phyloP scores from a whole-genome alignment of 2,797 vertebrate species.

The Falco biarmicus region DNA sequence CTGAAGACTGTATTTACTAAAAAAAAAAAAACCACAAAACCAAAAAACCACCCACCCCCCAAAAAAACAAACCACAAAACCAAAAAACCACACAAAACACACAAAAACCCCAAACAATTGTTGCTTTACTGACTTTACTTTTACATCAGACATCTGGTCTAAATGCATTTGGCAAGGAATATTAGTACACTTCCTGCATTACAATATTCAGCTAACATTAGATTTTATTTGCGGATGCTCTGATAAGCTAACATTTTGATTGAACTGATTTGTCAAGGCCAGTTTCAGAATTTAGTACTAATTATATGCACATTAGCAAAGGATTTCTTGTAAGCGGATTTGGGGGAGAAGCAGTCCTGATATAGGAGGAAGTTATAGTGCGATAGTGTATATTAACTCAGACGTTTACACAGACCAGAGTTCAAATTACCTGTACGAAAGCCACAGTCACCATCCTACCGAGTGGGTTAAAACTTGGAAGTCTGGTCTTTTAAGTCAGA shows the following conservation, averaged over 20 bases:
- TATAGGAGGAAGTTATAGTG: background rate
- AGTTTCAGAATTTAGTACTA: constrained; percentile 18
- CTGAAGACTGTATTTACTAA: background rate
- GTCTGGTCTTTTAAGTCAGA: background rate
- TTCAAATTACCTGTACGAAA: background rate
- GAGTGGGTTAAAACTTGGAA: background rate
- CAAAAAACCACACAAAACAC: background rate
- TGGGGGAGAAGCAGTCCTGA: background rate
- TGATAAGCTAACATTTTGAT: constrained; percentile 49
- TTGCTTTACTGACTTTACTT: constrained; percentile 15
- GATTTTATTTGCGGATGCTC: constrained; percentile 47
- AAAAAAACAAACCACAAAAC: background rate
- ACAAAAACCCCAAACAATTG: background rate
- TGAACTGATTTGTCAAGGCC: constrained; percentile 36
- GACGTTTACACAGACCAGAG: constrained; percentile 50
- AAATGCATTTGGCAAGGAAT: constrained; percentile 32
- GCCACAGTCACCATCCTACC: background rate
- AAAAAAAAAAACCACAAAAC: background rate
- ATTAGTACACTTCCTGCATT: constrained; percentile 50
- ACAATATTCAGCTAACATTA: constrained; percentile 42
- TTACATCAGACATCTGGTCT: constrained; percentile 33
- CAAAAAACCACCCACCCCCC: too few relatives aligned
- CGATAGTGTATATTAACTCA: background rate
- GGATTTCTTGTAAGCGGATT: constrained; percentile 1
- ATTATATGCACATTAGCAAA: constrained; percentile 12